Evolutionary conservation across 2,113 vertebrate species (phyloP), one percentile per base, ranked within the genome.

Genomic region (Anhinga rufa): DNA sequence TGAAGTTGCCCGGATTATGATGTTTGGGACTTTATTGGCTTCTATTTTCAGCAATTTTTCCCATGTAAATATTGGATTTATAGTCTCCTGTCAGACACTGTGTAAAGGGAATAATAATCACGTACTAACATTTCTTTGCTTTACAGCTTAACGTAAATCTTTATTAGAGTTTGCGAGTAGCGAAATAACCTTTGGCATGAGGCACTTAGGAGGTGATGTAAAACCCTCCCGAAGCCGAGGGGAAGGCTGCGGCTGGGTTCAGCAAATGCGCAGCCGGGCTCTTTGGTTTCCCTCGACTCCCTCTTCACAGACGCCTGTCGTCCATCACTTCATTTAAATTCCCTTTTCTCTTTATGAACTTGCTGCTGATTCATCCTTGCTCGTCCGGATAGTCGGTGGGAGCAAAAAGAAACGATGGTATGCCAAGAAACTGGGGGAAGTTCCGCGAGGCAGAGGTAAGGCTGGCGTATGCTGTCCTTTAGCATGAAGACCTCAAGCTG

Each of bases 301-400:
- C 32, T 36, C 46, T 34, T 20, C 1, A 4, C 52, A 40, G 83
- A 12, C 7, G 5, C 2, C 2, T 4, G 3, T 57, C 28, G 0
- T 86, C 82, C 88, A 60, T 82, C 71, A 14, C n/a, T 69, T 86
- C 1, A 28, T 19, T 42, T 25, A 57, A 95, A 90, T 77, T 52
- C 65, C 57, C 15, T 76, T 68, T 44, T 58, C 42, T 60, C 76
- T 51, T 62, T 55, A 60, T 2, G 14, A 32, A 60, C 70, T 55
- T 21, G 17, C 71, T 93, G 52, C 71, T 82, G 48, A 28, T 72
- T 36, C 69, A 2, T 55, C 60, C 85, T 19, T 31, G 3, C 7
- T 21, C 58, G 19, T 34, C 64, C 2, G 1, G 19, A 22, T 3
- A 46, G 3, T 2, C 32, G 9, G 34, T 2, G 2, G 16, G 42